Evolutionary conservation across 1,140 invertebrate genomes (phyloP).

Genomic region (Drosophila yakuba): DNA sequence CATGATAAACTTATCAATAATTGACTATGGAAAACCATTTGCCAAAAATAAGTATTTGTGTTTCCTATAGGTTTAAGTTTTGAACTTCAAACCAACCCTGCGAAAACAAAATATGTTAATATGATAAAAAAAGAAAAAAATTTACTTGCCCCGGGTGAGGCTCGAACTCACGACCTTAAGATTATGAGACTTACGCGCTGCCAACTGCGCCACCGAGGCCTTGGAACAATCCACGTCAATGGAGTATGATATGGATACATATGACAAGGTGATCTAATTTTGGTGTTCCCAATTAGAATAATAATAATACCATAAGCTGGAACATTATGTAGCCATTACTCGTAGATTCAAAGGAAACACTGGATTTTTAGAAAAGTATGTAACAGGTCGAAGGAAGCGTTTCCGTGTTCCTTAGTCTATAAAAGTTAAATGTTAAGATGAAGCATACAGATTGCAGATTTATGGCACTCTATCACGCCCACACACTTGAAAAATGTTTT

Average conservation of each 20-base stretch:
- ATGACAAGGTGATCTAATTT: neutral
- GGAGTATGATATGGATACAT: neutral
- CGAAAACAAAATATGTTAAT: neutral
- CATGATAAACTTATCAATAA: conserved; percentile 41
- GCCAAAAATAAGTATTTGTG: conserved; percentile 4
- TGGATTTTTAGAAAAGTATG: no score
- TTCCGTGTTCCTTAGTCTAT: no score
- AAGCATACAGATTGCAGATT: no score
- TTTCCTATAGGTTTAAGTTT: neutral
- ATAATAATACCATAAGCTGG: no score
- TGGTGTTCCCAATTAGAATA: neutral
- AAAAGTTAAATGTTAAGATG: no score
- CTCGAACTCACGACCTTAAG: conserved; percentile 98
- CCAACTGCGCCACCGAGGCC: conserved; percentile 96
- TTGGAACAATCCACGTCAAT: neutral
- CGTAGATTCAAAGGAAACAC: no score
- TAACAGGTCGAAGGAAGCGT: no score
- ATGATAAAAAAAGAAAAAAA: conserved; percentile 82
- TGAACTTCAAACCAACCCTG: neutral
- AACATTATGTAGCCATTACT: no score
- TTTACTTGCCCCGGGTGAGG: conserved; percentile 93
- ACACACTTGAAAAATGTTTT: no score
- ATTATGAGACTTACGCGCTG: conserved; percentile 98
- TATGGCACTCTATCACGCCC: no score
- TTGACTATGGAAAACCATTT: conserved; percentile 47